These are phyloP conservation scores for Solea senegalensis DNA, from an alignment of 2,113 vertebrate genomes.

Conservation along the genomic window DNA sequence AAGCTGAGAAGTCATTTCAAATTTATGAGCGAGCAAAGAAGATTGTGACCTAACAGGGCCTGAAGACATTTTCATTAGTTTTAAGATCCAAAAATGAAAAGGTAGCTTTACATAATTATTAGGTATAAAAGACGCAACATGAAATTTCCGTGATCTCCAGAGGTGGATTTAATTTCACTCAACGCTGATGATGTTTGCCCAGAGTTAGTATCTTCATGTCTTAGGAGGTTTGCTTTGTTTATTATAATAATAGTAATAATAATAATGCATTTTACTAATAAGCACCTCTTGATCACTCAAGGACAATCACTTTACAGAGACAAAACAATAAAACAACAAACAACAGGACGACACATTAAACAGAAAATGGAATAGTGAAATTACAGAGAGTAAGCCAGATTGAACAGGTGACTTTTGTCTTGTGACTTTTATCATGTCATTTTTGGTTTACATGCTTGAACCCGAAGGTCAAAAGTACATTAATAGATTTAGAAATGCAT, in stretches of 20 bases:
- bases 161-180: constrained; percentile 16
- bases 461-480: constrained; percentile 54
- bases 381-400: too few relatives aligned
- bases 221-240: constrained; percentile 32
- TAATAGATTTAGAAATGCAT: constrained; percentile 44
- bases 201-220: not conserved
- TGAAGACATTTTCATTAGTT: constrained; percentile 17
- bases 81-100: constrained; percentile 41
- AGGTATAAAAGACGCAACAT: constrained; percentile 2
- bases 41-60: constrained; percentile 16
- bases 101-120: constrained; percentile 34
- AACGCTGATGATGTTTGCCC: constrained; percentile 6
- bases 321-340: too few relatives aligned
- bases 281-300: too few relatives aligned
- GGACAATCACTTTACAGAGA: too few relatives aligned
- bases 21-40: constrained; percentile 42
- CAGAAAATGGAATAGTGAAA: too few relatives aligned
- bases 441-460: constrained; percentile 7
- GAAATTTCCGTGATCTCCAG: constrained; percentile 13
- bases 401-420: too few relatives aligned
- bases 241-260: not conserved
- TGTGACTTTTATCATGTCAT: too few relatives aligned
- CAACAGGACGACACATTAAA: too few relatives aligned
- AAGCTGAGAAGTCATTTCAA: constrained; percentile 25
- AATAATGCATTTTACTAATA: too few relatives aligned